Evolutionary conservation across 2,113 vertebrate species (phyloP).

Genomic region (Rhagologus leucostigma): DNA sequence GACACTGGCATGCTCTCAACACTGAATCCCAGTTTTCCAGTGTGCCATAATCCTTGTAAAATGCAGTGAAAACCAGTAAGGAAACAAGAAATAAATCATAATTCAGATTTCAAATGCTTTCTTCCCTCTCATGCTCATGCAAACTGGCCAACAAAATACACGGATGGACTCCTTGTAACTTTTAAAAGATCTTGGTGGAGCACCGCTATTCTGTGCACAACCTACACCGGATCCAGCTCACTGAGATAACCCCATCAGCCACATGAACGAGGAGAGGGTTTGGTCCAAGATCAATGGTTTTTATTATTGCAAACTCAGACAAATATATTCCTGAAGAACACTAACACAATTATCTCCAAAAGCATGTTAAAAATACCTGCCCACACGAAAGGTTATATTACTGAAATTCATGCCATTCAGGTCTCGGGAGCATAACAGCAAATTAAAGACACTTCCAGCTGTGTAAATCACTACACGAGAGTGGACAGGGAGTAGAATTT

Average conservation of each 20-base stretch:
- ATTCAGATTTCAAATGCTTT: background rate
- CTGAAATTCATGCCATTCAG: conserved; percentile 78
- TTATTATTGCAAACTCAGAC: conserved; percentile 81
- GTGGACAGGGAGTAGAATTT: conserved; percentile 64
- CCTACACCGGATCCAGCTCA: background rate
- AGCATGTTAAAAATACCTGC: conserved; percentile 66
- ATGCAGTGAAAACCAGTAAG: background rate
- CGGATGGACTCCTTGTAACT: background rate
- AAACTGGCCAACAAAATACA: background rate
- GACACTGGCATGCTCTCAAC: accelerated
- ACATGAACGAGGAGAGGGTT: background rate
- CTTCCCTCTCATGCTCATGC: background rate
- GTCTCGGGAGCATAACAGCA: conserved; percentile 73
- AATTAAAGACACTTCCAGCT: conserved; percentile 65
- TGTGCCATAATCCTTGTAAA: background rate
- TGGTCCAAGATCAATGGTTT: conserved; percentile 81
- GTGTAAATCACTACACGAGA: conserved; percentile 53
- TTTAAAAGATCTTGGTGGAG: background rate
- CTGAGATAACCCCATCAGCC: background rate
- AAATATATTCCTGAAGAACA: conserved; percentile 69
- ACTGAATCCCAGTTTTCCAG: background rate
- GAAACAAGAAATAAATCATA: background rate
- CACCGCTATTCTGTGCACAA: background rate
- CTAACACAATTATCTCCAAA: conserved; percentile 67
- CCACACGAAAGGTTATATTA: conserved; percentile 33